phyloP scores from a whole-genome alignment of 2,113 vertebrate genomes.

The Neolamprologus tretocephalus region DNA sequence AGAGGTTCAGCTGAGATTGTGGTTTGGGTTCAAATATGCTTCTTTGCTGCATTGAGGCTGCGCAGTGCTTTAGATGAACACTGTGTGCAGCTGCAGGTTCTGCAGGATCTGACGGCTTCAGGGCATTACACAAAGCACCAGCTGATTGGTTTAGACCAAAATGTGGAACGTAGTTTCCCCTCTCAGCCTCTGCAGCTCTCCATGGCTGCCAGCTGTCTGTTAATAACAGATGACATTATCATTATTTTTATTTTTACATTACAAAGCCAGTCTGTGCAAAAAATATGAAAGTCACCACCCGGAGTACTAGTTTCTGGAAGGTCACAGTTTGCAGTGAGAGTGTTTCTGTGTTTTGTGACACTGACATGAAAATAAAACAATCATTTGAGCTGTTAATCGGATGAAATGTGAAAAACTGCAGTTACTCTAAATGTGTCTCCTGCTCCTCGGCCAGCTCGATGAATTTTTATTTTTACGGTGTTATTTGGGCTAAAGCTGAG shows the following conservation, averaged over 20 bases:
- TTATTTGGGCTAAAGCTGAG: not conserved
- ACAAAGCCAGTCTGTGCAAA: not conserved
- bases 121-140: not conserved
- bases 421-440: not conserved
- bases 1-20: not conserved
- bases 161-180: not conserved
- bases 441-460: not conserved
- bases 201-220: not conserved
- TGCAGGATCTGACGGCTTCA: accelerated
- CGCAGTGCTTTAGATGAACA: accelerated
- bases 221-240: not conserved
- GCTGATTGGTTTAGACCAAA: not conserved
- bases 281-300: not conserved
- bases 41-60: not conserved
- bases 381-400: accelerated
- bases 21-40: not conserved
- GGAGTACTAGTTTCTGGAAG: not conserved
- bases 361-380: not conserved
- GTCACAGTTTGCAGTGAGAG: not conserved
- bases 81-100: not conserved
- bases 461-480: too few relatives aligned
- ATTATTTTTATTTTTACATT: not conserved
- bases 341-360: not conserved
- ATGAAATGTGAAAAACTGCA: not conserved
- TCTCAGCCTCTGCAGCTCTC: not conserved